Evolutionary conservation across 2,888 invertebrate genomes (phyloP).

Genomic region (Brassicogethes aeneus): DNA sequence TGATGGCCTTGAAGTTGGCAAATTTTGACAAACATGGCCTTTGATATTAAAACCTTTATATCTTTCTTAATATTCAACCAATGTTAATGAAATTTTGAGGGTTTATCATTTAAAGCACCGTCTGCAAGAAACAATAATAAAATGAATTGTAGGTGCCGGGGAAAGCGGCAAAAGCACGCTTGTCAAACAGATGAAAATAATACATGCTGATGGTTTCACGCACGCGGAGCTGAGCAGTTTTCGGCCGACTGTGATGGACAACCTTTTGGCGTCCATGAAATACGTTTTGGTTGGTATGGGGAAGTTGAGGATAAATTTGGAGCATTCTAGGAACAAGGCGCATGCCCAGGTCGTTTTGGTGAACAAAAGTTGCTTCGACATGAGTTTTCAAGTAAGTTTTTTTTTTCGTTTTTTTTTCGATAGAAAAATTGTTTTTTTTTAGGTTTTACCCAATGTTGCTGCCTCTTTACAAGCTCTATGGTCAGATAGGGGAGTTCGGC

Average conservation of each 20-base stretch:
- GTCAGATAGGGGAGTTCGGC: constrained; percentile 53
- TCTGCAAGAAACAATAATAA: no score
- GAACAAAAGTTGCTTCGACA: constrained; percentile 47
- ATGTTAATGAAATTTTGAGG: no score
- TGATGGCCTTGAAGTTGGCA: no score
- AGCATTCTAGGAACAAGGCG: constrained; percentile 48
- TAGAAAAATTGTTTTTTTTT: no score
- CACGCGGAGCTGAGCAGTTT: constrained; percentile 51
- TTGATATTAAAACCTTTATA: no score
- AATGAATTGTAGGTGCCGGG: constrained; percentile 53
- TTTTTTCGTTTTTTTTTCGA: no score
- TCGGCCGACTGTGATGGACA: constrained; percentile 55
- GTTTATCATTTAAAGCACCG: no score
- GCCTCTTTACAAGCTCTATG: constrained; percentile 48
- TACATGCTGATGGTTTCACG: constrained; percentile 57
- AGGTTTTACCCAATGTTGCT: constrained; percentile 45
- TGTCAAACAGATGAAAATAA: constrained; percentile 63
- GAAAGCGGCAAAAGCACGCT: constrained; percentile 61
- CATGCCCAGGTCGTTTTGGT: constrained; percentile 46
- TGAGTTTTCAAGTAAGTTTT: no score
- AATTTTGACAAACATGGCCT: no score
- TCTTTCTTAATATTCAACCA: no score
- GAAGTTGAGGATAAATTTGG: constrained; percentile 51
- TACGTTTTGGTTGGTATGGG: constrained; percentile 60
- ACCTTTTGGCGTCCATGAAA: constrained; percentile 57